Evolutionary conservation across 2,113 vertebrate species (phyloP).

Genomic region (Pantherophis guttatus): DNA sequence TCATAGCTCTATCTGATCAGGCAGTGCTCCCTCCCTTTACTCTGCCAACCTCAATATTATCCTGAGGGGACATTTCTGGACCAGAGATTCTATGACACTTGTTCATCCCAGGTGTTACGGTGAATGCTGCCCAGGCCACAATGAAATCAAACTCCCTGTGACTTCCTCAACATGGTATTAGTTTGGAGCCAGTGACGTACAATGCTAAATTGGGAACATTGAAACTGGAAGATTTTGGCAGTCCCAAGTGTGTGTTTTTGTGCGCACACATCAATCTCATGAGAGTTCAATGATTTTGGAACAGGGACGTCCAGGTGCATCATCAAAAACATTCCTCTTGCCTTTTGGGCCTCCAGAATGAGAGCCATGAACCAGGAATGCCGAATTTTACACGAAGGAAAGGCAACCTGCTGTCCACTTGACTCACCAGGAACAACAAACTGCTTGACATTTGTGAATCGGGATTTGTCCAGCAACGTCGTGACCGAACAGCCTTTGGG

Average conservation of each 20-base stretch:
- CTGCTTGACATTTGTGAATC: constrained; percentile 80
- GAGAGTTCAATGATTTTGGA: background rate
- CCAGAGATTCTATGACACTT: no score
- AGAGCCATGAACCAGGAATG: background rate
- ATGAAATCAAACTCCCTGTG: background rate
- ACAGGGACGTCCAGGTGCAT: background rate
- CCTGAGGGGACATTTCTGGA: background rate
- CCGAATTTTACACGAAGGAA: no score
- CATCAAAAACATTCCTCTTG: background rate
- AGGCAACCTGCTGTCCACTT: background rate
- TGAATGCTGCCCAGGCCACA: background rate
- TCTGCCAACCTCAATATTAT: background rate
- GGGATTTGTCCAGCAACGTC: constrained; percentile 77
- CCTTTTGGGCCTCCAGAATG: background rate
- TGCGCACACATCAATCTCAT: background rate
- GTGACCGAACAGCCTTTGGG: constrained; percentile 83
- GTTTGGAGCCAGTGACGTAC: background rate
- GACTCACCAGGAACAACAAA: constrained; percentile 86
- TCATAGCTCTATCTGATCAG: background rate
- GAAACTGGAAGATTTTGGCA: background rate
- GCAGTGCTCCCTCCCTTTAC: background rate
- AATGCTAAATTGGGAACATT: background rate
- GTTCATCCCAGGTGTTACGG: no score
- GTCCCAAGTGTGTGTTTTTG: background rate
- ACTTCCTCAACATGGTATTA: background rate